Evolutionary conservation across 2,113 vertebrate genomes (phyloP), one percentile per base, ranked within the genome.

Genomic region (Trematomus loennbergii): DNA sequence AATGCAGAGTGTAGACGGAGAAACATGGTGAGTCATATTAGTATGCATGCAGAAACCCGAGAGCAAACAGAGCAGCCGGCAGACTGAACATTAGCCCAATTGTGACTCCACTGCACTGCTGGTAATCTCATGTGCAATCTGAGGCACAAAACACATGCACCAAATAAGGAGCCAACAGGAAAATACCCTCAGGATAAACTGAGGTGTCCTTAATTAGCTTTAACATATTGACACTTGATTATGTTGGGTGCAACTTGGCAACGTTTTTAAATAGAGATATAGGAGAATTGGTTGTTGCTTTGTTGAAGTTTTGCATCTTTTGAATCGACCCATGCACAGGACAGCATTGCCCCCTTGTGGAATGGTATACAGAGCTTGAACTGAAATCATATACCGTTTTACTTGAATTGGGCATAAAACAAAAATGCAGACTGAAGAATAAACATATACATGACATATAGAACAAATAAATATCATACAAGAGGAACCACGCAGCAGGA

Each of bases 341-440:
- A 48, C 87, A 87, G 75, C 80, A 85, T 66, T 50, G 89, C 93
- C 92, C 87, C 88, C 93, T 93, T 84, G 90, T 94, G 93, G 92
- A 84, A 48, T 65, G 22, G 18, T 54, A 67, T 20, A 75, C 16
- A 71, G 17, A 75, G 64, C 18, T 12, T 22, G 22, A 68, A 29
- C 2, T 36, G 20, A 17, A 49, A 64, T 43, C 9, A 62, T 4
- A 25, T 3, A 16, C 12, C 45, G 22, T 50, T 71, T 40, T 2
- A 11, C 2, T 36, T 9, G n/a, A 57, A 73, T 1, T n/a, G 45
- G 11, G 3, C 43, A 50, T 22, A 49, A 72, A 73, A 63, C 15
- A 57, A n/a, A 65, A 12, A 2, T 13, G 13, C 12, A 58, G 15
- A 17, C 29, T 40, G 36, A 40, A 40, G 36, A 40, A 40, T 40